A percentile compares a stretch with the other conserved stretches of the same genome.
These are phyloP conservation scores for Ciconia nigra DNA, from an alignment of 2,797 vertebrate species.

Conservation along the genomic window DNA sequence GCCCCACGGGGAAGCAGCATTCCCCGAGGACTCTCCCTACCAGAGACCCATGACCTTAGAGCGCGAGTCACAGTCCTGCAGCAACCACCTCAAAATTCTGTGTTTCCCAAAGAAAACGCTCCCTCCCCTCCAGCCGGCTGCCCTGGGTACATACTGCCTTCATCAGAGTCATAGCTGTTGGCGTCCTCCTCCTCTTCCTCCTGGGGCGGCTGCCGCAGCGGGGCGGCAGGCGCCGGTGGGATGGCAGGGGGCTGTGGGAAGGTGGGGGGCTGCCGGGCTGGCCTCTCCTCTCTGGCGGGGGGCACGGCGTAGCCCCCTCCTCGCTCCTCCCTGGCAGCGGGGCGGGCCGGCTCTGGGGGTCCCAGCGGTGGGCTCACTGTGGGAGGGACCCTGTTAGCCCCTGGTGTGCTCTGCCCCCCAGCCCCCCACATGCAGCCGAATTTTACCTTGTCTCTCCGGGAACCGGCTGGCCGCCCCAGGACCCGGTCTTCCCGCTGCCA, in stretches of 20 bases:
- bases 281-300: constrained; percentile 78
- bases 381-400: neutral
- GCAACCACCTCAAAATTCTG: neutral
- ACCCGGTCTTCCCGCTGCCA: neutral
- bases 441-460: constrained; percentile 69
- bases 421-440: neutral
- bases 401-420: fast-evolving
- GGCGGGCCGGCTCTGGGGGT: neutral
- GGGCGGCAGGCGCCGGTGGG: neutral
- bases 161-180: constrained; percentile 93
- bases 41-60: fast-evolving
- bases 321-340: constrained; percentile 66
- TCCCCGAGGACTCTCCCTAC: neutral
- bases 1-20: fast-evolving
- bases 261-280: constrained; percentile 54
- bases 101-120: neutral
- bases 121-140: fast-evolving
- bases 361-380: neutral
- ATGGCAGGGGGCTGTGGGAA: constrained; percentile 57
- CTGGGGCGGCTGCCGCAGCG: constrained; percentile 34
- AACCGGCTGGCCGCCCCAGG: neutral
- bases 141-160: constrained; percentile 78
- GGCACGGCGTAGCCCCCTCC: constrained; percentile 24
- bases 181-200: constrained; percentile 83
- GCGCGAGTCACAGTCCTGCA: fast-evolving